phyloP scores from a whole-genome alignment of 2,113 vertebrate genomes.

The Asarcornis scutulata region DNA sequence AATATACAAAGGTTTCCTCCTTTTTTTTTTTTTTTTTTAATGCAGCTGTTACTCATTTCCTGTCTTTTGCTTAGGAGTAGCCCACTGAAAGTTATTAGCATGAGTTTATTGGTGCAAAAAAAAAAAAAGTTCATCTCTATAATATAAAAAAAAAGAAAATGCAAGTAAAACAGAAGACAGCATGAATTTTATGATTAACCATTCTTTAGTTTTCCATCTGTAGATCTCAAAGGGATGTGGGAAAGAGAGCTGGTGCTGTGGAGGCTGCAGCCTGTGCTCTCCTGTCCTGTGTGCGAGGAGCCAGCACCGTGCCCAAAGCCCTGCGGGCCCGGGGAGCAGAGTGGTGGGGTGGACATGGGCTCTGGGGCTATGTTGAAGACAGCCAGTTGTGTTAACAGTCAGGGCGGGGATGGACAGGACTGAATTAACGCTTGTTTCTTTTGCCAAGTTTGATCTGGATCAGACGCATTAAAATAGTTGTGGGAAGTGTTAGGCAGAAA shows the following conservation, averaged over 20 bases:
- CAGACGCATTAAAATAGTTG: not conserved
- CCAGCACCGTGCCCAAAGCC: not conserved
- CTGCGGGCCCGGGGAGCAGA: not conserved
- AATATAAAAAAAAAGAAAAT: not conserved
- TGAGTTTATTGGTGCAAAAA: not conserved
- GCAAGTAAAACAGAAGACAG: not conserved
- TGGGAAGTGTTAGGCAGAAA: not conserved
- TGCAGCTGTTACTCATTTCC: not conserved
- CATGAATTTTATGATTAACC: not conserved
- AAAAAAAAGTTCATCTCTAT: not conserved
- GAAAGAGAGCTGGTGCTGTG: accelerated
- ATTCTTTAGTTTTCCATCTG: not conserved
- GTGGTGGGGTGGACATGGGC: not conserved
- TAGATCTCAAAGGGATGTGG: not conserved
- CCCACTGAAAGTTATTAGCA: not conserved
- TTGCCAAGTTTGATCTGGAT: not conserved
- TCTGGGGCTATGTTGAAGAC: not conserved
- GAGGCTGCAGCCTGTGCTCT: accelerated
- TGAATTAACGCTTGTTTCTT: not conserved
- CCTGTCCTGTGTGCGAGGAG: not conserved
- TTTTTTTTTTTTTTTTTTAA: not conserved
- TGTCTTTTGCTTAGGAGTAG: not conserved
- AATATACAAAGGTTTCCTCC: conserved; percentile 40
- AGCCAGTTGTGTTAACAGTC: not conserved
- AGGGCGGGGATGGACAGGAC: not conserved